Conservation (phyloP, 2,888 invertebrate genomes). For the Agrotis clavis region DNA sequence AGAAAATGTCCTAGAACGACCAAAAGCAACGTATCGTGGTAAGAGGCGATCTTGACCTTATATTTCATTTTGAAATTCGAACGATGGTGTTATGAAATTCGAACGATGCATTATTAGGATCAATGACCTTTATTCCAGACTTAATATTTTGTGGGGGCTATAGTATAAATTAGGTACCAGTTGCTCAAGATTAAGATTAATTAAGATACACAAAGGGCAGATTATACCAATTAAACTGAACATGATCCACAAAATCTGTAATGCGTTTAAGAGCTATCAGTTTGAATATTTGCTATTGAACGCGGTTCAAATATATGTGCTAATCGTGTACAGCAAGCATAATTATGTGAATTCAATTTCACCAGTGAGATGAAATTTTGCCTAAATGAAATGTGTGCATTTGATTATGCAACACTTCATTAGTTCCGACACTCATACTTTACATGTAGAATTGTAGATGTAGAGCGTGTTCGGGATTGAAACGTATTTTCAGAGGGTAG, state of each 20-base stretch:
- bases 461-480: slow-evolving; percentile 9
- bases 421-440: not conserved
- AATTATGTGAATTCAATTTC: not conserved
- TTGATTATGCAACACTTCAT: slow-evolving; percentile 3
- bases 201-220: not conserved
- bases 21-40: too few species aligned
- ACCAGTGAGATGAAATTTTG: not conserved
- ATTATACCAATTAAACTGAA: not conserved
- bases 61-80: too few species aligned
- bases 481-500: slow-evolving; percentile 19
- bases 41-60: too few species aligned
- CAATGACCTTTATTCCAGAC: too few species aligned
- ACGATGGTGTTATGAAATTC: too few species aligned
- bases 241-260: not conserved
- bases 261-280: not conserved
- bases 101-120: too few species aligned
- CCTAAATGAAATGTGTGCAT: not conserved
- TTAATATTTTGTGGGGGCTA: too few species aligned
- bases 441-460: not conserved
- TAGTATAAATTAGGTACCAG: not conserved
- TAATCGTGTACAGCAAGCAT: not conserved
- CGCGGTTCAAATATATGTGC: not conserved
- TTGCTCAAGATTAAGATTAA: not conserved
- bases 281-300: not conserved
- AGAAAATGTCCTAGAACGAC: too few species aligned